These are phyloP conservation scores for Willowsia nigromaculata DNA, from an alignment of 2,888 invertebrate species.

Conservation along the genomic window DNA sequence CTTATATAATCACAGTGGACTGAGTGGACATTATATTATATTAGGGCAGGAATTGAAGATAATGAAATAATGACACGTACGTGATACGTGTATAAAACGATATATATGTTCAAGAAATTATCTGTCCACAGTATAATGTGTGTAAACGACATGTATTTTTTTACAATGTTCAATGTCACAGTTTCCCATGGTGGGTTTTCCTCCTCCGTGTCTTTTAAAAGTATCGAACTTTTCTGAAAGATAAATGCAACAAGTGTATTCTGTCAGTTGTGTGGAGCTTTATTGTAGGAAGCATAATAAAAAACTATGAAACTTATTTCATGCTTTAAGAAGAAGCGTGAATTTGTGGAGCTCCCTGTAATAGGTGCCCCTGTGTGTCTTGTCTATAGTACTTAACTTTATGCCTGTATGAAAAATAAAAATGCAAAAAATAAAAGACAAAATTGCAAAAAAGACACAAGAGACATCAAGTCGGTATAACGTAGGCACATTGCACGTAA, in stretches of 20 bases:
- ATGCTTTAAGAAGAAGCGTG: background rate
- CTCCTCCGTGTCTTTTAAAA: background rate
- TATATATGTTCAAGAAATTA: slow-evolving; percentile 5
- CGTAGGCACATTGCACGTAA: background rate
- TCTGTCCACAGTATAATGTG: background rate
- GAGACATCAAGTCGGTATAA: background rate
- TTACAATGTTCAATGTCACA: slow-evolving; percentile 57
- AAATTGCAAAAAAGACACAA: too few relatives aligned
- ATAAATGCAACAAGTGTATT: background rate
- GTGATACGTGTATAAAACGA: background rate
- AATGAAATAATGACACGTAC: background rate
- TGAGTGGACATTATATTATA: too few relatives aligned
- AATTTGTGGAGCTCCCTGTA: background rate
- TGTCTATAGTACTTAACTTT: background rate
- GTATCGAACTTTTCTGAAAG: background rate
- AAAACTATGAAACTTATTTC: background rate
- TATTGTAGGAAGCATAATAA: background rate
- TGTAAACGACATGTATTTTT: slow-evolving; percentile 8
- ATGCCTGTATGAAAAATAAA: background rate
- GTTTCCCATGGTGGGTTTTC: slow-evolving; percentile 54
- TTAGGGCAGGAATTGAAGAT: background rate
- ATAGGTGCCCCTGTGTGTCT: too few relatives aligned
- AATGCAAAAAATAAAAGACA: too few relatives aligned
- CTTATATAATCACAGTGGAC: background rate
- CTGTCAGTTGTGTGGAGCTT: background rate